phyloP scores from a whole-genome alignment of 2,888 invertebrate species.

The Noctua fimbriata region DNA sequence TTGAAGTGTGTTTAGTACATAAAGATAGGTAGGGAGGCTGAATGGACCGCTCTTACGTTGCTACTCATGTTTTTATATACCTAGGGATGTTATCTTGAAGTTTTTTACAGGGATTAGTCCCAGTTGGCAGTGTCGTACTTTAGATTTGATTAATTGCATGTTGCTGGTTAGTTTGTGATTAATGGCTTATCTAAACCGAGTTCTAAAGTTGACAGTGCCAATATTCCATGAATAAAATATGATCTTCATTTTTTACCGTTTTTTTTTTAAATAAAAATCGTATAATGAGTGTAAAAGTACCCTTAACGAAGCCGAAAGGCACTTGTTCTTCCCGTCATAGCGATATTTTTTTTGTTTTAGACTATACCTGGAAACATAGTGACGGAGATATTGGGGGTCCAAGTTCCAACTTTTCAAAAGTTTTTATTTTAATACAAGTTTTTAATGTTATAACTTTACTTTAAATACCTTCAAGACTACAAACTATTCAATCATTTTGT shows the following conservation, averaged over 20 bases:
- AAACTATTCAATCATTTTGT: no score
- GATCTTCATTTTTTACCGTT: neutral
- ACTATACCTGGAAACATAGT: no score
- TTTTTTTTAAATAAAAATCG: neutral
- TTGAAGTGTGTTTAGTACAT: neutral
- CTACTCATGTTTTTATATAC: constrained; percentile 24
- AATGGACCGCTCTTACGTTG: constrained; percentile 21
- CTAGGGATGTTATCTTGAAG: neutral
- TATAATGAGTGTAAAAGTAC: no score
- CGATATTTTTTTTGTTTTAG: no score
- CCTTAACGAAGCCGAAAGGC: no score
- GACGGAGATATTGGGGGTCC: no score
- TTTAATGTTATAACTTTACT: no score
- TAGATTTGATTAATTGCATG: constrained; percentile 33
- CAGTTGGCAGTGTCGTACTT: constrained; percentile 15
- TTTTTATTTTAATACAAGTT: no score
- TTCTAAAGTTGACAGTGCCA: neutral
- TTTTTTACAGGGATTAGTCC: constrained; percentile 26
- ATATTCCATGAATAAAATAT: neutral
- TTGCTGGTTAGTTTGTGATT: neutral
- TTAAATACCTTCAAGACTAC: no score
- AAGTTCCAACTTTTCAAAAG: no score
- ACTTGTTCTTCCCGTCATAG: no score
- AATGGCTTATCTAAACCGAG: constrained; percentile 7
- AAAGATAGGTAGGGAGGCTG: constrained; percentile 13